Conservation (phyloP, 2,888 invertebrate genomes). For the Automeris io region DNA sequence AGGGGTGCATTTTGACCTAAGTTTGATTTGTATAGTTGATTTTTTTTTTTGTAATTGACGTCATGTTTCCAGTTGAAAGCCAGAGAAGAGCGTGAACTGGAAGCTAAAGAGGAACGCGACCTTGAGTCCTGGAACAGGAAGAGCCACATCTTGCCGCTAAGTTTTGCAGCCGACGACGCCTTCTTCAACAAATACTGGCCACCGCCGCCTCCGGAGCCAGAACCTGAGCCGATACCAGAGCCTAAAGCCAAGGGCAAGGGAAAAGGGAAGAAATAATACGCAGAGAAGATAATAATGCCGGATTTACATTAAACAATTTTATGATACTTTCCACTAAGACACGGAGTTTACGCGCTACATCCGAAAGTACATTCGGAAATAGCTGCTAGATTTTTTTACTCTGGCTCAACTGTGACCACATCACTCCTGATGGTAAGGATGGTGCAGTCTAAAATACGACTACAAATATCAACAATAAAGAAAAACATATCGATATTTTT, state of each 20-base stretch:
- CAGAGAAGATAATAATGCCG: background rate
- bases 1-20: too few species aligned
- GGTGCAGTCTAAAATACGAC: too few species aligned
- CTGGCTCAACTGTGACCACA: too few species aligned
- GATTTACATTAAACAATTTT: too few species aligned
- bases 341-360: too few species aligned
- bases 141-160: constrained; percentile 48
- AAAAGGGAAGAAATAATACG: constrained; percentile 18
- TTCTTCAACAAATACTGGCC: constrained; percentile 62
- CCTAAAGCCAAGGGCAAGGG: constrained; percentile 26
- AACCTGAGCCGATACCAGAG: constrained; percentile 27
- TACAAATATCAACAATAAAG: too few species aligned
- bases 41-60: background rate
- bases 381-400: too few species aligned
- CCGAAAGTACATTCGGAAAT: too few species aligned
- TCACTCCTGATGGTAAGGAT: too few species aligned
- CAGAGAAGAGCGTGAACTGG: constrained; percentile 31
- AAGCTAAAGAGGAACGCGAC: constrained; percentile 37
- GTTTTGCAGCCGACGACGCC: constrained; percentile 37
- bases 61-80: constrained; percentile 33
- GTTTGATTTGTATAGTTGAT: background rate
- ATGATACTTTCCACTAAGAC: too few species aligned
- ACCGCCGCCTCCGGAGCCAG: constrained; percentile 40
- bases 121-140: constrained; percentile 42
- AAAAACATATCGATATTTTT: too few species aligned